Evolutionary conservation across 1,140 invertebrate species (phyloP).

Genomic region (Apis laboriosa): DNA sequence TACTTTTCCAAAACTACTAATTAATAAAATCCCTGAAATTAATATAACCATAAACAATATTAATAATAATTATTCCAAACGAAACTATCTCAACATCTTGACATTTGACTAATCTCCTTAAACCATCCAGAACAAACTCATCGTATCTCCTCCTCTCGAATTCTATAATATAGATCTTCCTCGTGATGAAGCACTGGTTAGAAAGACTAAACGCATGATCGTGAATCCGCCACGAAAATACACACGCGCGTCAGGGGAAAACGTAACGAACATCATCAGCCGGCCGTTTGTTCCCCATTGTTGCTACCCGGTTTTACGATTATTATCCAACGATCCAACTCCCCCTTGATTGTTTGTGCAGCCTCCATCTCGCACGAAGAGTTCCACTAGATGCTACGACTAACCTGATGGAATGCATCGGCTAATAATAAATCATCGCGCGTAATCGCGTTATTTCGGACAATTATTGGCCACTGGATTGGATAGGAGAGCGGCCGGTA

Average conservation of each 20-base stretch:
- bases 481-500: slow-evolving; percentile 16
- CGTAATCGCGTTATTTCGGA: slow-evolving; percentile 44
- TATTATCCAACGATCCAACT: slow-evolving; percentile 39
- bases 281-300: neutral
- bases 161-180: too few species aligned
- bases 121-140: too few species aligned
- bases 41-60: too few species aligned
- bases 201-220: neutral
- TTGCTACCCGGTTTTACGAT: slow-evolving; percentile 30
- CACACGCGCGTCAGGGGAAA: slow-evolving; percentile 31
- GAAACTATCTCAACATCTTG: too few species aligned
- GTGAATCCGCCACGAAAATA: slow-evolving; percentile 50
- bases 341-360: slow-evolving; percentile 47
- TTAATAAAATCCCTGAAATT: neutral
- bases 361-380: slow-evolving; percentile 14
- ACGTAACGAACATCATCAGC: slow-evolving; percentile 38
- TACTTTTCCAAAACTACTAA: neutral
- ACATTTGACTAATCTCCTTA: too few species aligned
- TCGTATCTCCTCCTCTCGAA: too few species aligned
- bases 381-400: slow-evolving; percentile 7
- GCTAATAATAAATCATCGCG: slow-evolving; percentile 58
- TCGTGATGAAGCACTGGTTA: too few species aligned
- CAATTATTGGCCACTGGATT: slow-evolving; percentile 37
- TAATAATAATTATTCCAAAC: too few species aligned
- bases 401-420: slow-evolving; percentile 55